These are phyloP conservation scores for Oligia fasciuncula DNA, from an alignment of 2,888 invertebrate species.

Conservation along the genomic window DNA sequence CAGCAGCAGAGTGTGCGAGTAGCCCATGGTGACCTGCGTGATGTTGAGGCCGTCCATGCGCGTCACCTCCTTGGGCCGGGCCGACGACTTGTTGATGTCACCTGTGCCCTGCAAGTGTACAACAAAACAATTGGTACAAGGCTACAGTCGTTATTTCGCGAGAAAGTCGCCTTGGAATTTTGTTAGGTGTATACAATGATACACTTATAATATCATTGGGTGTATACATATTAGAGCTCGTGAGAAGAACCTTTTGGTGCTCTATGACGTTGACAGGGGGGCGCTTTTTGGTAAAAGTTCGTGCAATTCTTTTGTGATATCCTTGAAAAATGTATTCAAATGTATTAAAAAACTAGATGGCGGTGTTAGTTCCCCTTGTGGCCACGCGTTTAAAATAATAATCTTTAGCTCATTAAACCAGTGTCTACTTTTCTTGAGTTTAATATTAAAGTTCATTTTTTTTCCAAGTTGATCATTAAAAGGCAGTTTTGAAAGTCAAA, in stretches of 20 bases:
- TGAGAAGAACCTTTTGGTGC: not conserved
- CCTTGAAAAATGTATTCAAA: not conserved
- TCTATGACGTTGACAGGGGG: not conserved
- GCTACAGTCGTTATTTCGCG: not conserved
- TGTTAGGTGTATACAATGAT: not conserved
- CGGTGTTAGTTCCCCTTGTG: not conserved
- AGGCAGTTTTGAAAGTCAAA: too few species aligned
- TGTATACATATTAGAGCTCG: not conserved
- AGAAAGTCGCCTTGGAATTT: not conserved
- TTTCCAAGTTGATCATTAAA: too few species aligned
- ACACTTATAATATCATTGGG: too few species aligned
- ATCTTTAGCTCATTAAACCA: not conserved
- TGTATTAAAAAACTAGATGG: not conserved
- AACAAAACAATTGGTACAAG: not conserved
- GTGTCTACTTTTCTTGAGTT: not conserved
- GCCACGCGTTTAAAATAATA: not conserved
- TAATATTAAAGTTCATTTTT: not conserved
- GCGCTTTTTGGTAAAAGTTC: not conserved
- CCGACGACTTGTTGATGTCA: constrained; percentile 96
- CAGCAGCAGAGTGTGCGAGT: constrained; percentile 94
- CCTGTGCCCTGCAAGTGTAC: constrained; percentile 93
- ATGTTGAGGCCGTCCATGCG: constrained; percentile 94
- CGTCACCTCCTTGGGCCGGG: constrained; percentile 96
- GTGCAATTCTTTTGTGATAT: not conserved
- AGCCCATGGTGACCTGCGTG: constrained; percentile 95